Evolutionary conservation across 2,113 vertebrate genomes (phyloP).

Genomic region (Percopsis transmontana): DNA sequence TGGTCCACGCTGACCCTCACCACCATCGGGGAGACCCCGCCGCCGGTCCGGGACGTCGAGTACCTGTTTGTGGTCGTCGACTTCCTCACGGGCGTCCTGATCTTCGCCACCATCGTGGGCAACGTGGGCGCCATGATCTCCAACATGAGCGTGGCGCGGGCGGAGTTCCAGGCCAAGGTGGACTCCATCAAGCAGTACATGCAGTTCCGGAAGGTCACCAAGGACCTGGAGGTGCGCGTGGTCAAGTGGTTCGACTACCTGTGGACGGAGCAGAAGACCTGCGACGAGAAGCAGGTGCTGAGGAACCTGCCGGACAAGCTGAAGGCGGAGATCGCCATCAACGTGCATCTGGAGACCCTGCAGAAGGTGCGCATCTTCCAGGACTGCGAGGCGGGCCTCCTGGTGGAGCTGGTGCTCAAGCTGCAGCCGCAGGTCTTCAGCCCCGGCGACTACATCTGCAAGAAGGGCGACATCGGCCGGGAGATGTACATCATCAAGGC

Average conservation of each 20-base stretch:
- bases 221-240: conserved; percentile 64
- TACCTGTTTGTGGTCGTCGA: conserved; percentile 70
- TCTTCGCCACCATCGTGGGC: conserved; percentile 73
- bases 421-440: conserved; percentile 74
- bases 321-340: conserved; percentile 73
- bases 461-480: conserved; percentile 73
- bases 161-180: conserved; percentile 71
- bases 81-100: conserved; percentile 72
- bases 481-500: conserved; percentile 76
- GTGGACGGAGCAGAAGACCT: conserved; percentile 70
- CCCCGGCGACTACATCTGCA: conserved; percentile 72
- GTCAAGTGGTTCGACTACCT: conserved; percentile 76
- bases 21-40: conserved; percentile 70
- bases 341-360: conserved; percentile 69
- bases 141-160: conserved; percentile 66
- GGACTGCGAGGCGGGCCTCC: conserved; percentile 72
- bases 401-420: conserved; percentile 70
- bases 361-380: conserved; percentile 72
- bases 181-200: conserved; percentile 75
- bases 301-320: conserved; percentile 72
- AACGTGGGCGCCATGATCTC: conserved; percentile 76
- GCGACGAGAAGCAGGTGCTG: conserved; percentile 68
- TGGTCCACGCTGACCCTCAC: conserved; percentile 73
- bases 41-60: conserved; percentile 65
- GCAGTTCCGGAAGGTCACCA: conserved; percentile 68